phyloP scores from a whole-genome alignment of 2,888 invertebrate genomes.

The Auanema sp. region DNA sequence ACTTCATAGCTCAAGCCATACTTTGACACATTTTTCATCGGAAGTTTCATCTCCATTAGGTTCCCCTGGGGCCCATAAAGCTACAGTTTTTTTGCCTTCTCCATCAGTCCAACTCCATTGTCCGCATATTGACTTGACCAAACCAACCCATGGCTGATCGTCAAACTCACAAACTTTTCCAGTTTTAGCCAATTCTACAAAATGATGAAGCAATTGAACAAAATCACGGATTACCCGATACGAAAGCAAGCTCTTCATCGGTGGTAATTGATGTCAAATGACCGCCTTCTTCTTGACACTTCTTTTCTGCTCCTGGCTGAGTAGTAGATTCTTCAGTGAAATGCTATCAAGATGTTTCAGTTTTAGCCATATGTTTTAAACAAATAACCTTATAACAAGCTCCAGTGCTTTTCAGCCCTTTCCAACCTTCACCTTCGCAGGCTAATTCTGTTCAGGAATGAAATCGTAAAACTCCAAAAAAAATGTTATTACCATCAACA shows the following conservation, averaged over 20 bases:
- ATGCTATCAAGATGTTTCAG: too few species aligned
- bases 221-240: neutral
- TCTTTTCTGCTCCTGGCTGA: neutral
- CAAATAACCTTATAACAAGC: too few species aligned
- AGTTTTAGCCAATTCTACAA: neutral
- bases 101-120: neutral
- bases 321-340: too few species aligned
- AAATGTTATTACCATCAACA: too few species aligned
- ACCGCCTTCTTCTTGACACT: neutral
- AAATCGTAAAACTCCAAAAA: too few species aligned
- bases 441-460: too few species aligned
- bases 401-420: too few species aligned
- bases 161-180: neutral
- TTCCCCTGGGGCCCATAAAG: neutral
- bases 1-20: too few species aligned
- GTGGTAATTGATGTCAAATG: neutral
- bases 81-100: neutral
- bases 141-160: neutral
- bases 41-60: neutral
- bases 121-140: neutral
- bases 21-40: too few species aligned
- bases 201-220: neutral
- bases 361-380: too few species aligned
- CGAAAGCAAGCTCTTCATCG: neutral
- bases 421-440: too few species aligned